A percentile compares a stretch with the other conserved stretches of the same genome.
Conservation (phyloP, 1,140 invertebrate genomes). For the Myzus persicae region DNA sequence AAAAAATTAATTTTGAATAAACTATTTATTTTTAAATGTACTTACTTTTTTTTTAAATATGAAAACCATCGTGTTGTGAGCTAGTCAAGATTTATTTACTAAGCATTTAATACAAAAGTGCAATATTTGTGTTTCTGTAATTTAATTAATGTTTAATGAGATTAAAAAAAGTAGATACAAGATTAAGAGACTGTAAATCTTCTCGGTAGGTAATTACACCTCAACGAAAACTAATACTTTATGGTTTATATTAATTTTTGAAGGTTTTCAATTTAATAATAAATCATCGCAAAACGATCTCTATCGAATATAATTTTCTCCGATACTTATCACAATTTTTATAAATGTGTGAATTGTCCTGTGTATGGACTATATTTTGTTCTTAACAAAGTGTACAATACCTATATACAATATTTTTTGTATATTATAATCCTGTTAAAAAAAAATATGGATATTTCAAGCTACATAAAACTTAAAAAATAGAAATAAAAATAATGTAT, state of each 20-base stretch:
- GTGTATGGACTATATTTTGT: too few relatives aligned
- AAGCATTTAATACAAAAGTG: neutral
- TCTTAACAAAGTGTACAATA: too few relatives aligned
- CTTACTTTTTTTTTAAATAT: neutral
- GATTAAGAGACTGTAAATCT: neutral
- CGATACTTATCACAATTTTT: too few relatives aligned
- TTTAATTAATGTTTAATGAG: neutral
- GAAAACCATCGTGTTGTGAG: neutral
- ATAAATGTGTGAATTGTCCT: too few relatives aligned
- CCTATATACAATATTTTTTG: neutral
- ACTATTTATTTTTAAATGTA: too few relatives aligned
- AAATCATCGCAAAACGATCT: neutral
- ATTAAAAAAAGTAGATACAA: neutral
- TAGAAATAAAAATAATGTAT: neutral
- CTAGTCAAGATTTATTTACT: neutral
- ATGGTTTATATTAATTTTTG: neutral
- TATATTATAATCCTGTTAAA: neutral
- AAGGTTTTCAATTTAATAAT: neutral
- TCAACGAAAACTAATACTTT: neutral
- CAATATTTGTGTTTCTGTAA: neutral
- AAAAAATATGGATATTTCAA: neutral
- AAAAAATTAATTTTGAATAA: too few relatives aligned
- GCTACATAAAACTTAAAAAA: neutral
- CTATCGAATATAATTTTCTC: too few relatives aligned
- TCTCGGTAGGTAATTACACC: neutral